Evolutionary conservation across 2,888 invertebrate genomes (phyloP).

Genomic region (Drosophila pseudotakahashii): DNA sequence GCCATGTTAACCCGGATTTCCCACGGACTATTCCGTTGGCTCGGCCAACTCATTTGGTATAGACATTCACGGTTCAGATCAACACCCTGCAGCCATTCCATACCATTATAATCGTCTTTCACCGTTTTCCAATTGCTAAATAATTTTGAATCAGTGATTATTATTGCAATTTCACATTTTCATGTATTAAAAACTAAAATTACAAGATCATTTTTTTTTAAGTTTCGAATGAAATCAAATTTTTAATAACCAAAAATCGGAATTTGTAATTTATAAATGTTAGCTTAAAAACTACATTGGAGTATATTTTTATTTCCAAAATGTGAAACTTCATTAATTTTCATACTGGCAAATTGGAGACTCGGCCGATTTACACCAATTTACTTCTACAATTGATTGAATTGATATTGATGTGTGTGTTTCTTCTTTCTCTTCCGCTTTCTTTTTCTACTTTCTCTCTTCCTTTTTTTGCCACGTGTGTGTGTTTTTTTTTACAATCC

Average conservation of each 20-base stretch:
- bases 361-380: constrained; percentile 5
- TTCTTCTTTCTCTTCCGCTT: constrained; percentile 53
- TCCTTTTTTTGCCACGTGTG: constrained; percentile 53
- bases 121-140: not conserved
- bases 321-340: not conserved
- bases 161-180: not conserved
- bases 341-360: not conserved
- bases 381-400: constrained; percentile 10
- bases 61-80: constrained; percentile 5
- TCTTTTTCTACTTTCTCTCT: constrained; percentile 59
- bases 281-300: too few species aligned
- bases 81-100: constrained; percentile 5
- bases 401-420: constrained; percentile 40
- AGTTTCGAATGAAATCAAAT: too few species aligned
- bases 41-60: constrained; percentile 5
- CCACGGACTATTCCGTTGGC: not conserved
- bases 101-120: not conserved
- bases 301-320: not conserved
- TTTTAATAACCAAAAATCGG: too few species aligned
- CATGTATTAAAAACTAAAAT: too few species aligned
- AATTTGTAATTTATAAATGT: not conserved
- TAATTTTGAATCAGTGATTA: not conserved
- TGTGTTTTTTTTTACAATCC: constrained; percentile 51
- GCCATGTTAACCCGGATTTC: not conserved
- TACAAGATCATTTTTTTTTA: too few species aligned